Conservation (phyloP, 1,140 invertebrate species). For the Vanessa atalanta region DNA sequence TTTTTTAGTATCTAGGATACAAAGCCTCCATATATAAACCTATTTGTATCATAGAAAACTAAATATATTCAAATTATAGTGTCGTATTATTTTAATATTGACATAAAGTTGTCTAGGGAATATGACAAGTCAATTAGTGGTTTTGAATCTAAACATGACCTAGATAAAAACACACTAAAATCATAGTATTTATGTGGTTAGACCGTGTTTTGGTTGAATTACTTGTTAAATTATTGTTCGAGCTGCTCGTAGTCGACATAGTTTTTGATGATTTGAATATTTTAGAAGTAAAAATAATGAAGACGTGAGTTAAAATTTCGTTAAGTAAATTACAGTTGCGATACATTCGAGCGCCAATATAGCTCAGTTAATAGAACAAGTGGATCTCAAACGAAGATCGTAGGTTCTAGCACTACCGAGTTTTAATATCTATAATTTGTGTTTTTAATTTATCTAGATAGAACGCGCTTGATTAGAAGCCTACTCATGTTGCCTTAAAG, state of each 20-base stretch:
- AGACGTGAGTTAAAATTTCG: too few relatives aligned
- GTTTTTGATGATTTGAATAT: neutral
- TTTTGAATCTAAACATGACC: conserved; percentile 33
- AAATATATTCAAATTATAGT: neutral
- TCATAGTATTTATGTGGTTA: conserved; percentile 18
- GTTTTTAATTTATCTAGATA: too few relatives aligned
- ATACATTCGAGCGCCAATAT: too few relatives aligned
- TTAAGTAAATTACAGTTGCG: too few relatives aligned
- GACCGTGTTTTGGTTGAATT: conserved; percentile 26
- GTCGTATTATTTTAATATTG: neutral
- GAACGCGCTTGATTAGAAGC: too few relatives aligned
- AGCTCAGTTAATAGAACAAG: too few relatives aligned
- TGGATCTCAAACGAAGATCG: too few relatives aligned
- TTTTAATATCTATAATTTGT: too few relatives aligned
- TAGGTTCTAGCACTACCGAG: too few relatives aligned
- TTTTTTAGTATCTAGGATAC: too few relatives aligned
- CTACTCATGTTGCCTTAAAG: too few relatives aligned
- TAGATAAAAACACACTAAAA: conserved; percentile 13
- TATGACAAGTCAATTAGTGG: conserved; percentile 39
- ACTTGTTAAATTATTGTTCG: conserved; percentile 17
- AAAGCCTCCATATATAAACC: neutral
- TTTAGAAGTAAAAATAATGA: too few relatives aligned
- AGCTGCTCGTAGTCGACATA: conserved; percentile 10
- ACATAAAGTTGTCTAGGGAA: conserved; percentile 13
- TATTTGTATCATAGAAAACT: neutral